phyloP scores from a whole-genome alignment of 2,888 invertebrate species.

The Ptilodon capucinus region DNA sequence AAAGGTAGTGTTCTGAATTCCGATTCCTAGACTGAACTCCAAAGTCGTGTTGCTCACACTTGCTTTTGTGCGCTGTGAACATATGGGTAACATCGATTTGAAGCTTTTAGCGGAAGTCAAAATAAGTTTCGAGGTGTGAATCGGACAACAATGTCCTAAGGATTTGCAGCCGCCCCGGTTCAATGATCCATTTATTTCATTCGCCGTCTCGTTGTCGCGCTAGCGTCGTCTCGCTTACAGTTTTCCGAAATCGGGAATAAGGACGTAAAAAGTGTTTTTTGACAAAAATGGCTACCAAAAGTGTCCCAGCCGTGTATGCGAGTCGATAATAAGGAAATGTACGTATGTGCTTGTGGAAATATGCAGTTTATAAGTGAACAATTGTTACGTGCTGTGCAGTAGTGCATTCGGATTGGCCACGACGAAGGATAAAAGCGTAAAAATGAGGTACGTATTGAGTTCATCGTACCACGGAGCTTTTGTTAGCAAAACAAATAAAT shows the following conservation, averaged over 20 bases:
- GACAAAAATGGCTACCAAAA: constrained; percentile 78
- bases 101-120: constrained; percentile 22
- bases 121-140: constrained; percentile 12
- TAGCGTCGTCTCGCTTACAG: constrained; percentile 69
- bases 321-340: constrained; percentile 69
- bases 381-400: constrained; percentile 77
- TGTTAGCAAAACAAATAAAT: constrained; percentile 79
- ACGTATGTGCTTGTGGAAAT: constrained; percentile 67
- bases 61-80: constrained; percentile 15
- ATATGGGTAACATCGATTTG: constrained; percentile 17
- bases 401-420: constrained; percentile 76
- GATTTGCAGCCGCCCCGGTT: constrained; percentile 44
- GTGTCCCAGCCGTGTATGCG: constrained; percentile 58
- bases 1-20: constrained; percentile 42
- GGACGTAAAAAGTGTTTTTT: constrained; percentile 70
- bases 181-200: constrained; percentile 65
- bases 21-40: constrained; percentile 38
- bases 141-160: constrained; percentile 25
- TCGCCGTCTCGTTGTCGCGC: constrained; percentile 61
- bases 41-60: constrained; percentile 11
- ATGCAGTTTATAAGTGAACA: constrained; percentile 79
- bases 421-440: constrained; percentile 74
- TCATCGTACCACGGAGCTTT: constrained; percentile 71
- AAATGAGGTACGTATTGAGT: constrained; percentile 77
- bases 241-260: constrained; percentile 69